Evolutionary conservation across 2,113 vertebrate genomes (phyloP).

Genomic region (Acanthochromis polyacanthus): DNA sequence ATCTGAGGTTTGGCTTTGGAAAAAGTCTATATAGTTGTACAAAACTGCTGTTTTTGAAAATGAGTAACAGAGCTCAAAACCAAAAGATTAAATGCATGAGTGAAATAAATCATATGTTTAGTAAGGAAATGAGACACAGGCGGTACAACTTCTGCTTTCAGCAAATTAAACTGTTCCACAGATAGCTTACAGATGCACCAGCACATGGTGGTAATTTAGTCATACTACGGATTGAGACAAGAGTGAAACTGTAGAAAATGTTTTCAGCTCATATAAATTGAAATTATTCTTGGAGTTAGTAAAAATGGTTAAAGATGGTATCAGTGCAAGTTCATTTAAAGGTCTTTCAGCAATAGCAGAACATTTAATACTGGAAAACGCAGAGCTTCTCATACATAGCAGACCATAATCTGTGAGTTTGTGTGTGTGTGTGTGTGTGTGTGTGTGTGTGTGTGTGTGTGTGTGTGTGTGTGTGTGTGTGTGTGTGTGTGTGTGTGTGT

Average conservation of each 20-base stretch:
- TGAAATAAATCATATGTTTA: constrained; percentile 16
- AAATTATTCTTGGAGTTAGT: constrained; percentile 2
- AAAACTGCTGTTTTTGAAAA: constrained; percentile 19
- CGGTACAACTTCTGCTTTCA: constrained; percentile 17
- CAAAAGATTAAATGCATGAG: constrained; percentile 38
- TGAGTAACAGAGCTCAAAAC: constrained; percentile 27
- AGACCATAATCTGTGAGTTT: constrained; percentile 41
- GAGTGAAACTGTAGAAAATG: neutral
- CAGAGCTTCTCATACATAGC: constrained; percentile 28
- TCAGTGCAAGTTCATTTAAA: constrained; percentile 9
- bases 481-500: constrained; percentile 35
- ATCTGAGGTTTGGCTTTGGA: constrained; percentile 39
- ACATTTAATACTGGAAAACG: constrained; percentile 45
- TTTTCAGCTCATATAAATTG: neutral
- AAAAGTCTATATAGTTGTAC: neutral
- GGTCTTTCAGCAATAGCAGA: constrained; percentile 20
- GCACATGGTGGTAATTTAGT: constrained; percentile 1
- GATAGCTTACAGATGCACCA: constrained; percentile 30
- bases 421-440: constrained; percentile 22
- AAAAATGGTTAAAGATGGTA: constrained; percentile 14
- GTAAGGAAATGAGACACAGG: neutral
- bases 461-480: constrained; percentile 37
- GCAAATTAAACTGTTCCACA: constrained; percentile 1
- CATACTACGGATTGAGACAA: neutral
- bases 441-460: constrained; percentile 35